Conservation (phyloP, 2,113 vertebrate species). For the Lycaon pictus region DNA sequence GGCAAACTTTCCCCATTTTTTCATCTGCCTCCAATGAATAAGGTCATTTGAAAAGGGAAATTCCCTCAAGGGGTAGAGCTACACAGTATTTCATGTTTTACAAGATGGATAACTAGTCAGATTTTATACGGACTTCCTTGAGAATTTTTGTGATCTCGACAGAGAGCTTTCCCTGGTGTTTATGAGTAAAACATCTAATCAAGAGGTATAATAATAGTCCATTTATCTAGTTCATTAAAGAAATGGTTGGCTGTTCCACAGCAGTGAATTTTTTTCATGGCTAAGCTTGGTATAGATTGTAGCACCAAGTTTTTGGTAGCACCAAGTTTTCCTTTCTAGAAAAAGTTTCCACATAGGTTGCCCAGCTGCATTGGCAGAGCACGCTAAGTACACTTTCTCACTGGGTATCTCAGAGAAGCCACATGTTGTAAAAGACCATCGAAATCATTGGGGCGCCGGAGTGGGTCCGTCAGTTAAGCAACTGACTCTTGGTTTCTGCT, state of each 20-base stretch:
- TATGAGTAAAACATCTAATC: constrained; percentile 29
- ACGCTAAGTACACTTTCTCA: background rate
- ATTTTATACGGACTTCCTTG: background rate
- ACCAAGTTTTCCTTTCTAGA: background rate
- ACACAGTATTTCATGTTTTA: background rate
- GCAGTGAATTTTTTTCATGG: background rate
- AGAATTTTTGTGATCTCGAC: background rate
- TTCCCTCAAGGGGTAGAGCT: background rate
- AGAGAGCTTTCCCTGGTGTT: constrained; percentile 14
- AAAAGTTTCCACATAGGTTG: background rate
- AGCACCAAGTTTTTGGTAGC: background rate
- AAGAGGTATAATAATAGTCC: background rate
- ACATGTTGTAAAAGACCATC: background rate
- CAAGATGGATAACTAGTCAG: background rate
- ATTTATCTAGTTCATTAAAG: background rate
- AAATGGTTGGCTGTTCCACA: background rate
- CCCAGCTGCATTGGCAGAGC: background rate
- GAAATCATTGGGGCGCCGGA: background rate
- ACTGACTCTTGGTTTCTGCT: background rate
- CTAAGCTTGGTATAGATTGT: background rate
- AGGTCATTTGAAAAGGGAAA: constrained; percentile 35
- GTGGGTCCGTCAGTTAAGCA: background rate
- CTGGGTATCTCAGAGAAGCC: background rate
- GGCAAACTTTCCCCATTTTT: background rate
- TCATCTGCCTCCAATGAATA: background rate